Conservation (phyloP, 2,888 invertebrate genomes). For the Drosophila formosana region DNA sequence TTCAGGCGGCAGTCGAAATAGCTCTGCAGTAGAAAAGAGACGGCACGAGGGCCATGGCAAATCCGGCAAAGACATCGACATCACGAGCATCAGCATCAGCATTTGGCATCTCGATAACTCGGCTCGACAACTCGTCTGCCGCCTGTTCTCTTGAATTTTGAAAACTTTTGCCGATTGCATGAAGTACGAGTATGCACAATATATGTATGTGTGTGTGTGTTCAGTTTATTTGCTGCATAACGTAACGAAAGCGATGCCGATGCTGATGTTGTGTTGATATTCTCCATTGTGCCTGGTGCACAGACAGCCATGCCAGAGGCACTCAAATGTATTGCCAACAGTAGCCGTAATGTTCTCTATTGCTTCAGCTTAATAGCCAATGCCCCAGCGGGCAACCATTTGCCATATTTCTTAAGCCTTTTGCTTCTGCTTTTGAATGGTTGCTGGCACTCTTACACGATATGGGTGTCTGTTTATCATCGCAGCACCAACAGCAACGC, state of each 20-base stretch:
- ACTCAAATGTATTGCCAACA: constrained; percentile 67
- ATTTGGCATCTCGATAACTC: constrained; percentile 32
- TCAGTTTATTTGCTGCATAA: constrained; percentile 33
- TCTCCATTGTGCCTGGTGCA: not conserved
- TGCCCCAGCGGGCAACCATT: constrained; percentile 62
- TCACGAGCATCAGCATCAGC: constrained; percentile 8
- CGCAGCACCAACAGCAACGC: constrained; percentile 29
- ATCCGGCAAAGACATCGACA: constrained; percentile 27
- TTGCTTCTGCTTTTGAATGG: constrained; percentile 14
- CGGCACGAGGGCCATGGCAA: constrained; percentile 29
- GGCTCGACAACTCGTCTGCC: constrained; percentile 24
- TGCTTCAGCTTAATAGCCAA: constrained; percentile 64
- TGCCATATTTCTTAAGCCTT: constrained; percentile 69
- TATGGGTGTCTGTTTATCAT: not conserved
- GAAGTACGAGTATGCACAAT: constrained; percentile 18
- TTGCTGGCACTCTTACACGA: not conserved
- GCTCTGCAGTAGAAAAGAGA: not conserved
- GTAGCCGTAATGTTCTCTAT: constrained; percentile 51
- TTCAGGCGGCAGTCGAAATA: constrained; percentile 29
- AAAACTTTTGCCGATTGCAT: constrained; percentile 46
- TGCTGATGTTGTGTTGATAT: constrained; percentile 40
- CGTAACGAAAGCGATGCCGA: constrained; percentile 3
- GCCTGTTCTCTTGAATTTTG: constrained; percentile 37
- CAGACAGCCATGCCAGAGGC: constrained; percentile 31
- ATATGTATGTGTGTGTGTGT: not conserved